Evolutionary conservation across 1,140 invertebrate genomes (phyloP), one percentile per base, ranked within the genome.

Genomic region (Eueides isabella): DNA sequence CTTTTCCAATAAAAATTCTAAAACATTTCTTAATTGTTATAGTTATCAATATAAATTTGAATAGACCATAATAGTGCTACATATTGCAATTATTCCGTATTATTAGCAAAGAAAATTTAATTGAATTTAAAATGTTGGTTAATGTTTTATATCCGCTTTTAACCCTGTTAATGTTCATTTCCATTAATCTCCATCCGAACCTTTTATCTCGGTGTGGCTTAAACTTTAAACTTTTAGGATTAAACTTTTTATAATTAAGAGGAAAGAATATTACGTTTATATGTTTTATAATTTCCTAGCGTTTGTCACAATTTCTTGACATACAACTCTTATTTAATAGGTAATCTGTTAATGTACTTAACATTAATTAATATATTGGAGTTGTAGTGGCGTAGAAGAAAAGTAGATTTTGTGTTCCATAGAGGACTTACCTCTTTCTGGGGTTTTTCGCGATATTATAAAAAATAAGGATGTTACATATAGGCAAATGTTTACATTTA

Each of bases 141-240:
- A 67, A 55, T 67, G 31, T 31, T 26, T 55, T 55, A 55, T 12
- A 55, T 55, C 66, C 66, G 7, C 16, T 68, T 35, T 44, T 68
- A 68, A 55, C 48, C 44, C 23, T 55, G 30, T 68, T 55, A 48
- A 31, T 30, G 16, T 7, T 55, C 41, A 26, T 48, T 26, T 19
- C 41, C 26, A n/a, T 55, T 23, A 55, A 55, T 55, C 7, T 55
- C 44, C 44, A 55, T 26, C 41, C 41, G 30, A 55, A 33, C 28
- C 66, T 68, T 48, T 68, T 35, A 55, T 55, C 66, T 68, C 66
- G 41, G 26, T 19, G 44, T 23, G 44, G 6, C 9, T n/a, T n/a
- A n/a, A n/a, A n/a, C n/a, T n/a, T n/a, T n/a, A n/a, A n/a, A n/a
- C n/a, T n/a, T 19, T 48, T 48, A 19, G 44, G 2, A 19, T 26